A percentile compares a stretch with the other conserved stretches of the same genome.
Evolutionary conservation across 2,888 invertebrate species (phyloP).

Genomic region (Minunthozetes semirufus): DNA sequence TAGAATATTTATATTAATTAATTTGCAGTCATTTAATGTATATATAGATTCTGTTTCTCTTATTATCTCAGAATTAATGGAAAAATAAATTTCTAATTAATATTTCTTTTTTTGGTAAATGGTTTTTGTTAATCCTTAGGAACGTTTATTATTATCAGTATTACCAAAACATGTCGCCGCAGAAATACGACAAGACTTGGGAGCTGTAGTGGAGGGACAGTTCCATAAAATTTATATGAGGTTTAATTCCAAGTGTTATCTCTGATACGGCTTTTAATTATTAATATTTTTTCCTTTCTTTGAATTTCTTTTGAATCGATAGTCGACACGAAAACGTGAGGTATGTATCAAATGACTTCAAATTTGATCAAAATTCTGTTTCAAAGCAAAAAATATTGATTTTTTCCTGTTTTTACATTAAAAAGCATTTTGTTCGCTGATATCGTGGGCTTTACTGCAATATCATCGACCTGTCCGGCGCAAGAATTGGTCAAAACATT

Average conservation of each 20-base stretch:
- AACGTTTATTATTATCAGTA: constrained; percentile 81
- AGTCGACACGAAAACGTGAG: constrained; percentile 71
- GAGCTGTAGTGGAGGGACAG: constrained; percentile 75
- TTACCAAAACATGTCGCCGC: constrained; percentile 93
- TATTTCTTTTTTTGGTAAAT: not conserved
- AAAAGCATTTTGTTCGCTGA: constrained; percentile 90
- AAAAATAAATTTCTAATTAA: not conserved
- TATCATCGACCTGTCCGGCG: constrained; percentile 88
- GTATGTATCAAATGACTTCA: constrained; percentile 50
- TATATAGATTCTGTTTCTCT: not conserved
- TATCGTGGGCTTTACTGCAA: constrained; percentile 95
- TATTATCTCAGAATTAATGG: not conserved
- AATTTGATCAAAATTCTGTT: not conserved
- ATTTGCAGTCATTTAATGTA: not conserved
- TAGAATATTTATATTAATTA: not conserved
- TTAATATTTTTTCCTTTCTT: not conserved
- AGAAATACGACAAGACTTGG: constrained; percentile 89
- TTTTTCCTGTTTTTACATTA: constrained; percentile 42
- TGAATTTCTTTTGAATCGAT: not conserved
- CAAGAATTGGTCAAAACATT: constrained; percentile 91
- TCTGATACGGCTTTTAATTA: constrained; percentile 47
- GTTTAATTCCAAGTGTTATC: constrained; percentile 54
- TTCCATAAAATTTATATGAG: constrained; percentile 96
- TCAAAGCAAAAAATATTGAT: not conserved
- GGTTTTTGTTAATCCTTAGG: constrained; percentile 57